phyloP scores from a whole-genome alignment of 1,140 invertebrate species.

The Lordiphosa collinella region DNA sequence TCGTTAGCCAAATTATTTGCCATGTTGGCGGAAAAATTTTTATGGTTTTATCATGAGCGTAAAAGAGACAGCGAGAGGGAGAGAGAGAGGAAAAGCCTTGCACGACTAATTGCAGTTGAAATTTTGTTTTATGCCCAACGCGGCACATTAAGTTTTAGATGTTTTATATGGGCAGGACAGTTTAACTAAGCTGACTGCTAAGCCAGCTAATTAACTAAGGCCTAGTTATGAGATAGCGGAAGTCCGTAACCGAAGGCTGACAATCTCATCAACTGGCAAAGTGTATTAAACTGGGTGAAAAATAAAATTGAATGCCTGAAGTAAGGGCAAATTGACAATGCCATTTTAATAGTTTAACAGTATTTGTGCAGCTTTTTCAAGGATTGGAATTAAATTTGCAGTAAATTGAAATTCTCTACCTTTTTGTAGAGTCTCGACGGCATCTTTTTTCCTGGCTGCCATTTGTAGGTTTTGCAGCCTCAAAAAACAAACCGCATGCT shows the following conservation, averaged over 20 bases:
- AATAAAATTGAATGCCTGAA: too few species aligned
- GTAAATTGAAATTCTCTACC: too few species aligned
- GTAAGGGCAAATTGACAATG: too few species aligned
- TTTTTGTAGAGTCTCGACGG: too few species aligned
- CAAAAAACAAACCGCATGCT: slow-evolving; percentile 36
- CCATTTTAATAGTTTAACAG: too few species aligned
- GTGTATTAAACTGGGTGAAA: not conserved
- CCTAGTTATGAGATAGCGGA: slow-evolving; percentile 23
- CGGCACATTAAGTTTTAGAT: slow-evolving; percentile 63
- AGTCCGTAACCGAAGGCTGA: slow-evolving; percentile 9
- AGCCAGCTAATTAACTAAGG: slow-evolving; percentile 52
- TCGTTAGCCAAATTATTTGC: slow-evolving; percentile 77
- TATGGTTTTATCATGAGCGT: slow-evolving; percentile 68
- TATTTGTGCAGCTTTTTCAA: too few species aligned
- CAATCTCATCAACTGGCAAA: slow-evolving; percentile 23
- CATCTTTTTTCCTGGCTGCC: slow-evolving; percentile 16
- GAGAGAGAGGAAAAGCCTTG: slow-evolving; percentile 14
- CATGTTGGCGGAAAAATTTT: slow-evolving; percentile 71
- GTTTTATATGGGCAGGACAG: slow-evolving; percentile 14
- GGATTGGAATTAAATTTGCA: too few species aligned
- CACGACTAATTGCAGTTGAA: slow-evolving; percentile 73
- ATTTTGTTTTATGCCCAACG: slow-evolving; percentile 67
- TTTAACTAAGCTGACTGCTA: slow-evolving; percentile 37
- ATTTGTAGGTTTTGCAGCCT: slow-evolving; percentile 2
- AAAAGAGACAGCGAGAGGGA: not conserved